A percentile compares a stretch with the other conserved stretches of the same genome.
These are phyloP conservation scores for Onychostoma macrolepis DNA, from an alignment of 2,113 vertebrate species.

Conservation along the genomic window DNA sequence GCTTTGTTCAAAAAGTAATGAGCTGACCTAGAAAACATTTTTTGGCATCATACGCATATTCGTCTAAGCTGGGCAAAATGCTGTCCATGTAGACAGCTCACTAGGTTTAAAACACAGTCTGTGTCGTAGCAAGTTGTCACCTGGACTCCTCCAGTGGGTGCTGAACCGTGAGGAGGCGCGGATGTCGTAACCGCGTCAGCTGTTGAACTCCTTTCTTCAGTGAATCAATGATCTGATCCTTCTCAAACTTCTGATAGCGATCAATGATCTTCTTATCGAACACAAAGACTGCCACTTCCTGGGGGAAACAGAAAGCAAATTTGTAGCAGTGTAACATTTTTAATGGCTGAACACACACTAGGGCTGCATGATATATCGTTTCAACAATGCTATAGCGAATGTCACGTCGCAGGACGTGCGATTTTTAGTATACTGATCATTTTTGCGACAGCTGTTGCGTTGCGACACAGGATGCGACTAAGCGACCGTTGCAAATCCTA, in stretches of 20 bases:
- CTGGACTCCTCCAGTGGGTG: conserved; percentile 98
- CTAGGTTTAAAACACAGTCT: not conserved
- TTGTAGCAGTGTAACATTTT: not conserved
- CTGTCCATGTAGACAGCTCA: not conserved
- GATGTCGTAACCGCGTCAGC: conserved; percentile 92
- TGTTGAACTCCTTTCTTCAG: conserved; percentile 95
- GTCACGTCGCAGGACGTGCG: too few relatives aligned
- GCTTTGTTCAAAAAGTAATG: not conserved
- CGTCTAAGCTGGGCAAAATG: not conserved
- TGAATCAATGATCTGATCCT: conserved; percentile 95
- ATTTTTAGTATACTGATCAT: too few relatives aligned
- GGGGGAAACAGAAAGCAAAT: conserved; percentile 17
- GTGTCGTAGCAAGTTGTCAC: conserved; percentile 68
- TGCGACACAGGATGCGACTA: too few relatives aligned
- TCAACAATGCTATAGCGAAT: too few relatives aligned
- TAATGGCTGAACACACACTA: too few relatives aligned
- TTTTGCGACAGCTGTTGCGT: too few relatives aligned
- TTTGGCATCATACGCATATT: not conserved
- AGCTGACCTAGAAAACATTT: not conserved
- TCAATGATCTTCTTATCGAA: conserved; percentile 98
- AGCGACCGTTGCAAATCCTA: too few relatives aligned
- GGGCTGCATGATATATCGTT: too few relatives aligned
- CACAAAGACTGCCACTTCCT: conserved; percentile 99
- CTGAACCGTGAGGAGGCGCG: conserved; percentile 94
- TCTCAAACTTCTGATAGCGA: conserved; percentile 97